These are phyloP conservation scores for Scaptomyza polygonia DNA, from an alignment of 2,888 invertebrate genomes.

Conservation along the genomic window DNA sequence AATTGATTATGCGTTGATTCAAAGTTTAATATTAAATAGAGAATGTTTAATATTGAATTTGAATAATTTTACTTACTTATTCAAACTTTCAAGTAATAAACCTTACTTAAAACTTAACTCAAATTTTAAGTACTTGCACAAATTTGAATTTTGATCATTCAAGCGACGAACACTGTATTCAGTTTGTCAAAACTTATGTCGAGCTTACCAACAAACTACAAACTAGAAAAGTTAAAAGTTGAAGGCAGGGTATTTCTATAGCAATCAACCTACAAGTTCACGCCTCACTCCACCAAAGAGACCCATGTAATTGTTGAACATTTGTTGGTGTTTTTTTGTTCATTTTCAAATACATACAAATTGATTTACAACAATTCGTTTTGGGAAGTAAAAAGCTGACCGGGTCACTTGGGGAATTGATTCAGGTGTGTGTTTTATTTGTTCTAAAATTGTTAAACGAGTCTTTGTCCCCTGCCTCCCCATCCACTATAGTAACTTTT, in stretches of 20 bases:
- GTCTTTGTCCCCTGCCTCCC: not conserved
- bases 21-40: not conserved
- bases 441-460: slow-evolving; percentile 63
- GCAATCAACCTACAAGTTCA: not conserved
- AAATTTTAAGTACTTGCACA: not conserved
- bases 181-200: not conserved
- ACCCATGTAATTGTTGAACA: slow-evolving; percentile 57
- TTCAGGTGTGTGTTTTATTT: slow-evolving; percentile 75
- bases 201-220: not conserved
- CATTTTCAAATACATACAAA: slow-evolving; percentile 53
- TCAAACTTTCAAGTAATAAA: too few relatives aligned
- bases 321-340: slow-evolving; percentile 33
- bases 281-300: slow-evolving; percentile 44
- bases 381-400: slow-evolving; percentile 39
- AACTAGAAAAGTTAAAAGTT: not conserved
- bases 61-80: not conserved
- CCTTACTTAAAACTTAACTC: too few relatives aligned
- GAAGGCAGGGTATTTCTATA: slow-evolving; percentile 14
- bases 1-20: slow-evolving; percentile 3
- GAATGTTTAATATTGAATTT: too few relatives aligned
- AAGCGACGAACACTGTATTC: not conserved
- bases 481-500: not conserved
- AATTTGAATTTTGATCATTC: not conserved
- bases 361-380: slow-evolving; percentile 73
- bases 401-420: slow-evolving; percentile 31